Base-by-base conservation (phyloP, 2,888 invertebrate species). In the Pristionchus mayeri region DNA sequence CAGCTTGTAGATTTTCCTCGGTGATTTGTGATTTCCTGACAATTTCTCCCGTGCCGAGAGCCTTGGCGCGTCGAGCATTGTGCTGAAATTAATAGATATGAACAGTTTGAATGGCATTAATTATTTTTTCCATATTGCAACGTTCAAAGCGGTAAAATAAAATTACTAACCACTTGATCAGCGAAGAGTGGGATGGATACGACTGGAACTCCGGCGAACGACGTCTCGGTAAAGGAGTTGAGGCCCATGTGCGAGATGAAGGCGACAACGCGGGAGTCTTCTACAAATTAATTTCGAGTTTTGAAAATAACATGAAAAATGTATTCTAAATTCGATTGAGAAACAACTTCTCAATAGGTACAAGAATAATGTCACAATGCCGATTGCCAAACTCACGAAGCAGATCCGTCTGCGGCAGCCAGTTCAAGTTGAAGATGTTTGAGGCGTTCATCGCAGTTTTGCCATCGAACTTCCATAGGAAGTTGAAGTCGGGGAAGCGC, bases 331-430 rank as follows among this genome's bases (percentile, higher is more conserved):
- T n/a, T n/a, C n/a, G n/a, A n/a, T n/a, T n/a, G n/a, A n/a, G n/a
- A n/a, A n/a, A n/a, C n/a, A n/a, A n/a, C n/a, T n/a, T n/a, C n/a
- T n/a, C n/a, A n/a, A n/a, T n/a, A n/a, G n/a, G n/a, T n/a, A n/a
- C n/a, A n/a, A n/a, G n/a, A n/a, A n/a, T n/a, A n/a, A n/a, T n/a
- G n/a, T n/a, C n/a, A n/a, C n/a, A n/a, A n/a, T n/a, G n/a, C n/a
- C n/a, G n/a, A n/a, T n/a, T n/a, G n/a, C n/a, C n/a, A n/a, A n/a
- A n/a, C 79, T 86, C 63, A 90, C 90, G 82, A 24, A 90, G 85
- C 27, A 90, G 60, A 84, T 90, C 89, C 11, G 85, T 89, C 83
- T 91, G 90, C 27, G 90, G 90, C 16, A 90, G 40, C 90, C 90
- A 91, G 13, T 88, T 78, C 0, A 86, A 67, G 60, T 85, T 82